Base-by-base conservation (phyloP, 1,140 invertebrate genomes). In the Paramacrobiotus metropolitanus region DNA sequence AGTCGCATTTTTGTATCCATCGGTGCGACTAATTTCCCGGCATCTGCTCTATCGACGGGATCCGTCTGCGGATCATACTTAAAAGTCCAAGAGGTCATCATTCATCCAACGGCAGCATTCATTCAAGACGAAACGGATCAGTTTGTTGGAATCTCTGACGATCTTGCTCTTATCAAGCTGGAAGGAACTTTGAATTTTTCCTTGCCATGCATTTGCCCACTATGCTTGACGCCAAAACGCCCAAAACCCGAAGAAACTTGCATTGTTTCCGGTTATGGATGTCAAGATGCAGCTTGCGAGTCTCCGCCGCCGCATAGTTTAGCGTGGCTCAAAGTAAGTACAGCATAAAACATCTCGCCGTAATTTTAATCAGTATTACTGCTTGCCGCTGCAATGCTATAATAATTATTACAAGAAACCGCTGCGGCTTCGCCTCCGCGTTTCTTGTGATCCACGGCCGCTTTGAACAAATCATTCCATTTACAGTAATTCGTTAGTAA, bases 121-220 rank as follows among this genome's bases (percentile, higher is more conserved):
- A 15, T 55, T 24, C 15, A 9, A 24, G 28, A 55, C 15, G 48
- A 24, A 55, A 20, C 48, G 48, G 15, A 15, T 20, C 15, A 55
- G 28, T 40, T 40, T n/a, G 9, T 40, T 4, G 48, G 48, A 9
- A 55, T 55, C 48, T 15, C 48, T 24, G 28, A 55, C 24, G 48
- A 55, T 28, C 48, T 55, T 15, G 48, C 48, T 4, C 28, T 55
- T 15, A 55, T 55, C 48, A 24, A 55, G 48, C 48, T 55, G 48
- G 48, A 55, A 20, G 48, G 28, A 55, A 15, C 15, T 15, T 24
- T 55, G 48, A 24, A 55, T 24, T 24, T 55, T 24, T 15, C 15
- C 15, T 9, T 20, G 48, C 15, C 4, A 15, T 55, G 48, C 28
- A 28, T 55, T 24, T 55, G 48, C 24, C 15, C 48, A 4, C 15